These are phyloP conservation scores for Hucho hucho DNA, from an alignment of 2,113 vertebrate species.

Conservation along the genomic window DNA sequence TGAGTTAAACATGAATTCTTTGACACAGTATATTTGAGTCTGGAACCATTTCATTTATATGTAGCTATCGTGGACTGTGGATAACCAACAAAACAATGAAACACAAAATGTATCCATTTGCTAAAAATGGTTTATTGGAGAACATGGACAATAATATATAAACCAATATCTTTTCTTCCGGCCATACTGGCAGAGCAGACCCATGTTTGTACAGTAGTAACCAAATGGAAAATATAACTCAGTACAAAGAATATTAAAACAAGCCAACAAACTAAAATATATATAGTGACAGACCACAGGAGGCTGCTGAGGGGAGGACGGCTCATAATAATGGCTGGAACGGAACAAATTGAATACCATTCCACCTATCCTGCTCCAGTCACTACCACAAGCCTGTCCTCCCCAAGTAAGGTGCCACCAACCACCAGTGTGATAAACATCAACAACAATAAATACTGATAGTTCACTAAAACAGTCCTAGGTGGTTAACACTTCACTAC, in stretches of 20 bases:
- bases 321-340: too few species aligned
- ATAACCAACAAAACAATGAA: constrained; percentile 19
- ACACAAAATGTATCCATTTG: constrained; percentile 40
- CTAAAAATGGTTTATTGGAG: constrained; percentile 73
- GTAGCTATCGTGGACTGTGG: neutral
- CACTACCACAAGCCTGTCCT: too few species aligned
- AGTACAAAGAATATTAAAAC: neutral
- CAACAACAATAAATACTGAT: neutral
- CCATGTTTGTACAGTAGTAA: constrained; percentile 14
- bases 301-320: neutral
- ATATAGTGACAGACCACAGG: constrained; percentile 43
- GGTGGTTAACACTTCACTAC: neutral
- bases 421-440: constrained; percentile 4
- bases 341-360: too few species aligned
- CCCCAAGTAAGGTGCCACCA: too few species aligned
- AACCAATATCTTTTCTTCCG: constrained; percentile 50
- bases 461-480: neutral
- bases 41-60: constrained; percentile 25
- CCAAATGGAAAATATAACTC: constrained; percentile 30
- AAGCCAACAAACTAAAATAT: constrained; percentile 15
- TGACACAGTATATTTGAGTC: constrained; percentile 10
- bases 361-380: too few species aligned
- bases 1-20: constrained; percentile 15
- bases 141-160: constrained; percentile 54
- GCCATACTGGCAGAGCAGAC: constrained; percentile 39